Evolutionary conservation across 1,140 invertebrate genomes (phyloP).

Genomic region (Chelonus insularis): DNA sequence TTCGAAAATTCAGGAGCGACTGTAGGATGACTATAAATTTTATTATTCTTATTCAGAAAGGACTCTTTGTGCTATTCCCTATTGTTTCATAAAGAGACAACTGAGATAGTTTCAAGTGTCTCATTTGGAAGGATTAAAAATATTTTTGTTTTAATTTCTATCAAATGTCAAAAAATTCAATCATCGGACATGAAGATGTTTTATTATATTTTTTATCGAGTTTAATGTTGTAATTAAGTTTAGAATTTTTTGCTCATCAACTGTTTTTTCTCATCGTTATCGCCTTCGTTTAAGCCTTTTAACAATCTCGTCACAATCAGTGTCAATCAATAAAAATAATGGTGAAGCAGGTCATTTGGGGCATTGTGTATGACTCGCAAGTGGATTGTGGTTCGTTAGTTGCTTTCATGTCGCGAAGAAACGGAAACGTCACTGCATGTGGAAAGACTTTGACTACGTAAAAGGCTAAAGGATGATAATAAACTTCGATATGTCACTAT

Average conservation of each 20-base stretch:
- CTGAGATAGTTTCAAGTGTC: slow-evolving; percentile 8
- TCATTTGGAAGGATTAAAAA: not conserved
- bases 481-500: not conserved
- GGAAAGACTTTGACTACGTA: not conserved
- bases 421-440: slow-evolving; percentile 3
- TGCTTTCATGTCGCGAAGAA: slow-evolving; percentile 15
- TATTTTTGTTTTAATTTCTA: not conserved
- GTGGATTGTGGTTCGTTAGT: slow-evolving; percentile 19
- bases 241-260: not conserved
- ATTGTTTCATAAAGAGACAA: slow-evolving; percentile 27
- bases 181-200: too few relatives aligned
- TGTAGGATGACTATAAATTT: slow-evolving; percentile 26
- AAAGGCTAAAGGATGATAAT: not conserved
- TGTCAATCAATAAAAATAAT: slow-evolving; percentile 32
- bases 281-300: not conserved
- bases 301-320: slow-evolving; percentile 14
- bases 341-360: slow-evolving; percentile 22
- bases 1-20: slow-evolving; percentile 21
- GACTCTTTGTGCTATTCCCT: slow-evolving; percentile 30
- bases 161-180: not conserved
- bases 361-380: slow-evolving; percentile 8
- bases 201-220: too few relatives aligned
- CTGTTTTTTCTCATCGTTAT: not conserved
- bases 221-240: too few relatives aligned
- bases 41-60: slow-evolving; percentile 35